Evolutionary conservation across 2,797 vertebrate species (phyloP).

Genomic region (Emys orbicularis): DNA sequence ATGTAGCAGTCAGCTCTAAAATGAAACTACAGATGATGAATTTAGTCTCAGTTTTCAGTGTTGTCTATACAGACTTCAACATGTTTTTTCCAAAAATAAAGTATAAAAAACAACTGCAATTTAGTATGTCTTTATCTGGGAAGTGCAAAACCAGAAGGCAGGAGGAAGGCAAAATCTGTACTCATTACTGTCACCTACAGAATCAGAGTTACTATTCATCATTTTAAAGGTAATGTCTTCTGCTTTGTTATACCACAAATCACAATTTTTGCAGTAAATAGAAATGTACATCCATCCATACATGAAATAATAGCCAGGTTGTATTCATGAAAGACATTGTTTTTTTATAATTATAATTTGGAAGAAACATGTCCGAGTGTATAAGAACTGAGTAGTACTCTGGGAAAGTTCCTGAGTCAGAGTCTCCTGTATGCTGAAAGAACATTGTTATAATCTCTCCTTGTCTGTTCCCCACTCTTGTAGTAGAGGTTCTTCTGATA

Average conservation of each 20-base stretch:
- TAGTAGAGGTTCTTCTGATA: constrained; percentile 39
- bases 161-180: neutral
- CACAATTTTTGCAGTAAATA: neutral
- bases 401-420: neutral
- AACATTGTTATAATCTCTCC: neutral
- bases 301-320: constrained; percentile 2
- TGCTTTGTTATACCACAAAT: neutral
- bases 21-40: constrained; percentile 15
- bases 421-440: neutral
- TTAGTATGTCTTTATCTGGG: neutral
- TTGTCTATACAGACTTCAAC: neutral
- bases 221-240: constrained; percentile 23
- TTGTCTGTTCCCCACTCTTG: constrained; percentile 15
- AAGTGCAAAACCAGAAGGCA: neutral
- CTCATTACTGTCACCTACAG: neutral
- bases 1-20: neutral
- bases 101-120: neutral
- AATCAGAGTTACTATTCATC: neutral
- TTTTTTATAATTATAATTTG: constrained; percentile 1
- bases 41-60: neutral
- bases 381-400: neutral
- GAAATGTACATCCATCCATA: neutral
- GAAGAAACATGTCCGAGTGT: neutral
- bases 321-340: constrained; percentile 12
- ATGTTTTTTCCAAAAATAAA: neutral